phyloP scores from a whole-genome alignment of 2,113 vertebrate genomes.

The Bucco capensis region DNA sequence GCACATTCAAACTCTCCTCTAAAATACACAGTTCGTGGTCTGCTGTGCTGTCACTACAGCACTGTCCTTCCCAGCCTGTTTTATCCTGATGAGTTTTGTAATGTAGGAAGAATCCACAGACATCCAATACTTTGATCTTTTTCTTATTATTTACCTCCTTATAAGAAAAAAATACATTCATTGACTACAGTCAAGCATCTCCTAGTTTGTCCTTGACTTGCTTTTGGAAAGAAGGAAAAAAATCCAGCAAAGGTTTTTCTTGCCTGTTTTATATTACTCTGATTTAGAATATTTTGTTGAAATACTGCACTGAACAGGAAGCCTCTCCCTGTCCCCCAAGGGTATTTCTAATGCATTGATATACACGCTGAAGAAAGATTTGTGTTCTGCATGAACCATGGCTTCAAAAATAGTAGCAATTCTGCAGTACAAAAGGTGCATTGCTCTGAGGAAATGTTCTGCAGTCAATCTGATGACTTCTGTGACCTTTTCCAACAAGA shows the following conservation, averaged over 20 bases:
- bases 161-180: not conserved
- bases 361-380: constrained; percentile 30
- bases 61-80: accelerated
- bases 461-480: constrained; percentile 22
- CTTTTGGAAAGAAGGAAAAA: not conserved
- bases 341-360: constrained; percentile 3
- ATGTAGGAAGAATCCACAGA: not conserved
- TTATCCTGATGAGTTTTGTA: not conserved
- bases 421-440: constrained; percentile 9
- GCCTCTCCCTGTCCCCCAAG: not conserved
- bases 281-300: constrained; percentile 6
- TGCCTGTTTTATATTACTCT: not conserved
- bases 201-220: not conserved
- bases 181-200: not conserved
- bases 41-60: not conserved
- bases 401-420: constrained; percentile 15
- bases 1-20: not conserved
- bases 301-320: not conserved
- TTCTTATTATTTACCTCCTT: not conserved
- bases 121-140: not conserved
- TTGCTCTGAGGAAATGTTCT: constrained; percentile 18
- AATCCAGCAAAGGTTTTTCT: not conserved
- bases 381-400: not conserved
- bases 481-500: not conserved
- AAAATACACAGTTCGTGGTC: not conserved